These are phyloP conservation scores for Achlya flavicornis DNA, from an alignment of 2,888 invertebrate species.

Conservation along the genomic window DNA sequence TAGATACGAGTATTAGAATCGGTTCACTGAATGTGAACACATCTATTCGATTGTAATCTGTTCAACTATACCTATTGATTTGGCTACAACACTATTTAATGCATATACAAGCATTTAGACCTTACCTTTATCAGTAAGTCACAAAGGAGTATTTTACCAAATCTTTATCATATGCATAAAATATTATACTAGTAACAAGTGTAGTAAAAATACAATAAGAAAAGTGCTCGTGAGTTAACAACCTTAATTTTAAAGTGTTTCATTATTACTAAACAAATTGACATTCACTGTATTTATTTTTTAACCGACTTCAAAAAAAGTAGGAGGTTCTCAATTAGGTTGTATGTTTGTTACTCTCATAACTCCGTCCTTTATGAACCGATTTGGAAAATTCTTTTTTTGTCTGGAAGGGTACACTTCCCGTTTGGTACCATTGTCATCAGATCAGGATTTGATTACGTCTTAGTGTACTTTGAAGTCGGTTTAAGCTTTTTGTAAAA, in stretches of 20 bases:
- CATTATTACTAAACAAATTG: neutral
- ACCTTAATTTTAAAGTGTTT: neutral
- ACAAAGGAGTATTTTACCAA: neutral
- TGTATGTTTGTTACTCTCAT: no score
- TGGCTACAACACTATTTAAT: constrained; percentile 17
- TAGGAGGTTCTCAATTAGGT: no score
- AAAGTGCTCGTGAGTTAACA: neutral
- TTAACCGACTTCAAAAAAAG: no score
- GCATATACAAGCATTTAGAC: neutral
- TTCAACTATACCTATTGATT: constrained; percentile 27
- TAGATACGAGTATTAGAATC: constrained; percentile 35
- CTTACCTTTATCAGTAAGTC: neutral
- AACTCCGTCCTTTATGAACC: no score
- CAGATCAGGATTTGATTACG: no score
- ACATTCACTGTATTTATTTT: neutral
- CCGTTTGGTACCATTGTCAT: no score
- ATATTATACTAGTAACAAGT: neutral
- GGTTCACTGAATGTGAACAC: constrained; percentile 29
- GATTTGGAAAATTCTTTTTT: no score
- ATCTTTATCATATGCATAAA: neutral
- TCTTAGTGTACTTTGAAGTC: no score
- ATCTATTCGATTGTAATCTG: constrained; percentile 36
- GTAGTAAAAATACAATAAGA: neutral
- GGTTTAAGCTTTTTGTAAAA: no score
- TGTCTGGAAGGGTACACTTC: no score